Evolutionary conservation across 2,888 invertebrate genomes (phyloP).

Genomic region (Drosophila nr. perissopoda): DNA sequence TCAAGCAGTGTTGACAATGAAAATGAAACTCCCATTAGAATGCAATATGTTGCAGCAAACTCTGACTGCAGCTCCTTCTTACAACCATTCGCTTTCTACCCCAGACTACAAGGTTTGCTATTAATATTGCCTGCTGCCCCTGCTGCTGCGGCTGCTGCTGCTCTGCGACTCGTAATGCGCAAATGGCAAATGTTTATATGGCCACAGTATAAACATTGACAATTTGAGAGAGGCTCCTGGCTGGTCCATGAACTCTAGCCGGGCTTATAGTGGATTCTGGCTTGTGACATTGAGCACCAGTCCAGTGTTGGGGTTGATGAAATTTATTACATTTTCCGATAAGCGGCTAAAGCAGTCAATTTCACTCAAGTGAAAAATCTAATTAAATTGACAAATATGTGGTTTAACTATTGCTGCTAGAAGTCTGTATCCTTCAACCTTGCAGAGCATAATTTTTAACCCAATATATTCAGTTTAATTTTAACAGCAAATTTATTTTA

Average conservation of each 20-base stretch:
- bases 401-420: neutral
- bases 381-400: conserved; percentile 51
- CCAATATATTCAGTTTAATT: neutral
- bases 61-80: neutral
- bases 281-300: conserved; percentile 14
- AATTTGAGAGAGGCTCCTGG: conserved; percentile 28
- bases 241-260: conserved; percentile 19
- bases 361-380: conserved; percentile 28
- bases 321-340: conserved; percentile 26
- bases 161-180: conserved; percentile 37
- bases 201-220: conserved; percentile 61
- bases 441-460: neutral
- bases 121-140: conserved; percentile 6
- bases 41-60: conserved; percentile 76
- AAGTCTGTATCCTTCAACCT: too few species aligned
- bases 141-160: conserved; percentile 6
- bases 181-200: conserved; percentile 55
- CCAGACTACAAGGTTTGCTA: conserved; percentile 2
- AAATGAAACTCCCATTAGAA: conserved; percentile 78
- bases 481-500: neutral
- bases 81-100: neutral
- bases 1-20: conserved; percentile 78
- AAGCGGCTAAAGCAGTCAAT: conserved; percentile 7
- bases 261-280: neutral
- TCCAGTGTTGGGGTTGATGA: conserved; percentile 2